Evolutionary conservation across 2,888 invertebrate species (phyloP), one percentile per base, ranked within the genome.

Genomic region (Zhuqinia jingwanae): DNA sequence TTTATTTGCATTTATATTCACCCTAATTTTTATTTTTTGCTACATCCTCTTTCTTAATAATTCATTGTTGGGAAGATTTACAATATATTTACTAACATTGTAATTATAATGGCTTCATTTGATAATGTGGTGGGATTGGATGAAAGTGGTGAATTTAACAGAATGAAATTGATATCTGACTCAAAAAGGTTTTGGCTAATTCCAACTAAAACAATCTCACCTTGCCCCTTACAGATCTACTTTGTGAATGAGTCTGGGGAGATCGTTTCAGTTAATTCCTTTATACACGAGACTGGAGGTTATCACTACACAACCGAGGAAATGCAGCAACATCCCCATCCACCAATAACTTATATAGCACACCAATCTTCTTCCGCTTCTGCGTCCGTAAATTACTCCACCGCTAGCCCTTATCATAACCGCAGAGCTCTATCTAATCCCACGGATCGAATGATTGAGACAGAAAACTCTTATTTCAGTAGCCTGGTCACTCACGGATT

Each of bases 281-380:
- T 85, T 22, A 13, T 83, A 6, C 83, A 87, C 56, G 88, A 89
- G 77, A 85, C 88, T 27, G 82, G 83, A 42, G 81, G 83, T 73
- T 85, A 85, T 47, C 89, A 89, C 79, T 89, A 89, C 60, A 85
- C 89, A n/a, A 89, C 88, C 10, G 88, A 89, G 77, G 89, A 89
- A 77, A 89, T 89, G 89, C 89, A 87, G 25, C 89, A 89, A 47
- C 89, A 89, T 81, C 89, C 89, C 13, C 89, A 89, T 77, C 88
- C 88, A 25, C 89, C 89, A 60, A 20, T 80, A 15, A 58, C 75
- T n/a, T 85, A 87, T 60, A 53, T 86, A 17, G 20, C 84, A 45
- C 77, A 56, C 17, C 81, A 87, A 42, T 58, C 68, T 36, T 45
- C 80, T 65, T 53, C 73, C 42, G 27, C 68, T 70, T 53, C 79